These are phyloP conservation scores for Stenchaetothrips biformis DNA, from an alignment of 2,888 invertebrate genomes.

Conservation along the genomic window DNA sequence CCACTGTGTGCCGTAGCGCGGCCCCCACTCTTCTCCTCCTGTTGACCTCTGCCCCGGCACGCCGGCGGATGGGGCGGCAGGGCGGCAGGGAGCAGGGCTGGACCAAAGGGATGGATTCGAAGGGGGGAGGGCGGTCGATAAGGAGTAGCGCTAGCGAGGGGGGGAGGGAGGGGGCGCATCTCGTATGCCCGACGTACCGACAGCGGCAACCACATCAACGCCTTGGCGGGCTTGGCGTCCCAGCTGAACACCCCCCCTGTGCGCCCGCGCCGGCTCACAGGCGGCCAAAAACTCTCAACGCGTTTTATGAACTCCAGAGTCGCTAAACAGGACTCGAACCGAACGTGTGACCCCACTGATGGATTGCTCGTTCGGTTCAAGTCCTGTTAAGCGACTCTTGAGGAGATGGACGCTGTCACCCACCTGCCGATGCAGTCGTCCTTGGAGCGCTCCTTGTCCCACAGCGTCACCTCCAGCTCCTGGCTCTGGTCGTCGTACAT, in stretches of 20 bases:
- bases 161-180: neutral
- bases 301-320: too few relatives aligned
- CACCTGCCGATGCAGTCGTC: slow-evolving; percentile 83
- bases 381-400: too few relatives aligned
- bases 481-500: slow-evolving; percentile 92
- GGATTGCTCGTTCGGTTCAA: too few relatives aligned
- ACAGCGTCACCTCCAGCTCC: slow-evolving; percentile 83
- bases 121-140: neutral
- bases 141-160: neutral
- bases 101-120: neutral
- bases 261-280: neutral
- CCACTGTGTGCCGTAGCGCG: too few relatives aligned
- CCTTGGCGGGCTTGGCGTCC: neutral
- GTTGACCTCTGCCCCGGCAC: neutral
- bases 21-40: neutral
- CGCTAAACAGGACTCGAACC: too few relatives aligned
- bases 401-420: too few relatives aligned
- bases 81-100: neutral
- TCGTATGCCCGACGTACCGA: neutral
- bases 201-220: neutral
- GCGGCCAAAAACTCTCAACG: too few relatives aligned
- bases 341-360: too few relatives aligned
- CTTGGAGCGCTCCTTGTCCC: slow-evolving; percentile 81
- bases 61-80: neutral
- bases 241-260: neutral